phyloP scores from a whole-genome alignment of 2,797 vertebrate species.

The Gambelia wislizenii region DNA sequence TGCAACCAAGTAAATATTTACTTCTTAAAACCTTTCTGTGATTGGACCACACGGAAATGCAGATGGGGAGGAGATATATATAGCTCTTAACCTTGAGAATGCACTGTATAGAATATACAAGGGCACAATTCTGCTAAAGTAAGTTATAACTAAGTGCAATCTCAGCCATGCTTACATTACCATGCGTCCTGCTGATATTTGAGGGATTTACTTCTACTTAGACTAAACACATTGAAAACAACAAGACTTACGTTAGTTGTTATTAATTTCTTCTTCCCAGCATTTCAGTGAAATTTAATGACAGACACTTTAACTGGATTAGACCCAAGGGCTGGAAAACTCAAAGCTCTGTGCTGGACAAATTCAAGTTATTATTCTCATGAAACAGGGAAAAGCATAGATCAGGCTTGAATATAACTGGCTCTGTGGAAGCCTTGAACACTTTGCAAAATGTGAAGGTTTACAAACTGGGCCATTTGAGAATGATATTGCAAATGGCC shows the following conservation, averaged over 20 bases:
- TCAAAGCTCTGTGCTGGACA: neutral
- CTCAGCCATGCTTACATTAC: neutral
- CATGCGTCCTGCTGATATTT: neutral
- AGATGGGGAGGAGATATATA: neutral
- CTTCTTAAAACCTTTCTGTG: slow-evolving; percentile 49
- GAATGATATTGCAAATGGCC: neutral
- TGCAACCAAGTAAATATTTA: slow-evolving; percentile 46
- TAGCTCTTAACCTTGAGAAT: neutral
- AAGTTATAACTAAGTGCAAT: neutral
- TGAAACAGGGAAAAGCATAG: neutral
- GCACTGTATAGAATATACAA: neutral
- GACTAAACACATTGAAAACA: neutral
- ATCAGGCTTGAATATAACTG: neutral
- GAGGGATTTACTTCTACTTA: neutral
- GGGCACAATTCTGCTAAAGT: neutral
- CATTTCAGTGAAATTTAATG: neutral
- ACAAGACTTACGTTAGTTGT: no score
- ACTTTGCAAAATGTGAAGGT: neutral
- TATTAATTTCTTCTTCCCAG: neutral
- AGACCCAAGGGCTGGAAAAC: neutral
- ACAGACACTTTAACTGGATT: neutral
- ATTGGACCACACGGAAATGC: slow-evolving; percentile 2
- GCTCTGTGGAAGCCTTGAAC: neutral
- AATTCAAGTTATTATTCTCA: no score
- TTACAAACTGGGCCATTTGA: neutral